Percentiles rank a stretch among this genome's conserved stretches.
phyloP scores from a whole-genome alignment of 2,888 invertebrate species.

The Ochlodes sylvanus region DNA sequence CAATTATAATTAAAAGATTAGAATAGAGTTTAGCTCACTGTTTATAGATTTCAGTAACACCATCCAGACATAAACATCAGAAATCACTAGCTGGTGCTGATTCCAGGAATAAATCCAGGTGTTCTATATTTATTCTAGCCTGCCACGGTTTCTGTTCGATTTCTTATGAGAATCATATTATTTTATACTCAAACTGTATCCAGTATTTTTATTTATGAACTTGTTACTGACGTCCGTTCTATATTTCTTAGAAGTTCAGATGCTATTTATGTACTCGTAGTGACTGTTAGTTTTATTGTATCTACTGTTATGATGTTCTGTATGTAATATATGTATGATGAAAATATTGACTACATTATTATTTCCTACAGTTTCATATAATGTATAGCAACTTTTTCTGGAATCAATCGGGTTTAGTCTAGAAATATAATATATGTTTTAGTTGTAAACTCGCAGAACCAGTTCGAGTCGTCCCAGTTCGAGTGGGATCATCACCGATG shows the following conservation, averaged over 20 bases:
- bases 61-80: conserved; percentile 64
- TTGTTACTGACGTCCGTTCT: conserved; percentile 16
- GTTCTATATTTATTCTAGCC: conserved; percentile 39
- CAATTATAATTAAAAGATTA: conserved; percentile 12
- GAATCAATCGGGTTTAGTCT: too few relatives aligned
- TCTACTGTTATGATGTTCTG: too few relatives aligned
- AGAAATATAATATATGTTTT: too few relatives aligned
- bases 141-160: conserved; percentile 19
- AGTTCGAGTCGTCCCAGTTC: too few relatives aligned
- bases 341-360: too few relatives aligned
- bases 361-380: too few relatives aligned
- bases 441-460: too few relatives aligned
- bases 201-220: conserved; percentile 19
- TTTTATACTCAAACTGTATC: conserved; percentile 27
- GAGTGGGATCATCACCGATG: too few relatives aligned
- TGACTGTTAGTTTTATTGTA: too few relatives aligned
- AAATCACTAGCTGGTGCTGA: conserved; percentile 53
- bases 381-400: too few relatives aligned
- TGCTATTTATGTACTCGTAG: too few relatives aligned
- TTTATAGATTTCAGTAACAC: conserved; percentile 58
- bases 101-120: conserved; percentile 55
- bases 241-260: background rate
- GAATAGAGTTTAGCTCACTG: conserved; percentile 40
- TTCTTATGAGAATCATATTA: conserved; percentile 16
- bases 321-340: too few relatives aligned